Conservation (phyloP, 2,797 vertebrate genomes). For the Pseudochirops corinnae region DNA sequence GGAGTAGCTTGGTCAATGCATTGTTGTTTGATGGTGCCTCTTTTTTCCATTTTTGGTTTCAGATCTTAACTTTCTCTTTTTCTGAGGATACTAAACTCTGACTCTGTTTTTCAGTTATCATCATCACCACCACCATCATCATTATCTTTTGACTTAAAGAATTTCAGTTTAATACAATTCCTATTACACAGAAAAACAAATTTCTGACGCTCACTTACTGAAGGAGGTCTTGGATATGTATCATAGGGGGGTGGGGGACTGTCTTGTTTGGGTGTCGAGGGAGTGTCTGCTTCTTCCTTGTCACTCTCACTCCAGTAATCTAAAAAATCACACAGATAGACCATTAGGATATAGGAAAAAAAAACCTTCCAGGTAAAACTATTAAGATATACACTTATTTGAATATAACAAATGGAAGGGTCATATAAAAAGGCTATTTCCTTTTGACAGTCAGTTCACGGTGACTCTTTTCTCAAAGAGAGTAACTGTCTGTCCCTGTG, state of each 20-base stretch:
- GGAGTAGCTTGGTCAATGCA: background rate
- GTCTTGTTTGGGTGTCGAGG: constrained; percentile 98
- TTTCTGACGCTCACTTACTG: constrained; percentile 88
- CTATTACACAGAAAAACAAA: background rate
- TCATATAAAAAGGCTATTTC: constrained; percentile 23
- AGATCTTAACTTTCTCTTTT: constrained; percentile 32
- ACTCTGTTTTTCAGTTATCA: background rate
- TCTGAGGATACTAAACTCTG: constrained; percentile 27
- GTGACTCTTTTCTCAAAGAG: constrained; percentile 55
- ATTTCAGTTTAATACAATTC: constrained; percentile 27
- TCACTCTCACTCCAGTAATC: constrained; percentile 99
- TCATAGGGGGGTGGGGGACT: constrained; percentile 98
- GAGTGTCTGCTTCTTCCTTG: constrained; percentile 95
- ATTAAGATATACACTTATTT: constrained; percentile 46
- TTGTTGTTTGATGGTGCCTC: background rate
- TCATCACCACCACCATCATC: background rate
- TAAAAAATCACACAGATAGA: constrained; percentile 76
- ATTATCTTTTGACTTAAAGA: constrained; percentile 39
- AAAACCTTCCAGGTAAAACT: constrained; percentile 27
- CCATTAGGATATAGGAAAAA: constrained; percentile 21
- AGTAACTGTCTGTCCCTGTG: constrained; percentile 16
- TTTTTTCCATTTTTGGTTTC: constrained; percentile 41
- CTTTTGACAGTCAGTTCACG: constrained; percentile 42
- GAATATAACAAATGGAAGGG: constrained; percentile 38
- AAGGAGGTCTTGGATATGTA: constrained; percentile 97